A percentile compares a stretch with the other conserved stretches of the same genome.
Conservation (phyloP, 2,888 invertebrate species). For the Globia sparganii region DNA sequence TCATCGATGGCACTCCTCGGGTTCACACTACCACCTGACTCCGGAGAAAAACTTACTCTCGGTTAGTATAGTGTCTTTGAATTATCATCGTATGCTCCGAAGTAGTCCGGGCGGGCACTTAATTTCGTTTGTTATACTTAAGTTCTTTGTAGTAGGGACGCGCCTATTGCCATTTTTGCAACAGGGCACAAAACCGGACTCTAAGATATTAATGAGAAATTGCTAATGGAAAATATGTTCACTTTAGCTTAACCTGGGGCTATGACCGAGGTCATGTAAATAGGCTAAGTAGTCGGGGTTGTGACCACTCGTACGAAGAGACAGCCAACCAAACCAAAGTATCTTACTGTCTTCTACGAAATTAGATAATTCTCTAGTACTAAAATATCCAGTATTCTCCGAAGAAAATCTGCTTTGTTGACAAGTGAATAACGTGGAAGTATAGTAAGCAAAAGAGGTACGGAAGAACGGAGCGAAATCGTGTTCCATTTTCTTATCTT, state of each 20-base stretch:
- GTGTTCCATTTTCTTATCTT: slow-evolving; percentile 68
- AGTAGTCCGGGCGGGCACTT: background rate
- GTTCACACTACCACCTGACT: slow-evolving; percentile 99
- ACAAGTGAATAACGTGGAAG: slow-evolving; percentile 60
- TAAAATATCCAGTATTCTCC: slow-evolving; percentile 40
- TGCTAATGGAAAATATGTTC: background rate
- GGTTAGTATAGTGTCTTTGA: slow-evolving; percentile 91
- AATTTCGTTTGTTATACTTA: background rate
- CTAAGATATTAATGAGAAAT: background rate
- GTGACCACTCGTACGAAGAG: background rate
- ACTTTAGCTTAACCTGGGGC: background rate
- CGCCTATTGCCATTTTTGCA: background rate
- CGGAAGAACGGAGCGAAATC: slow-evolving; percentile 65
- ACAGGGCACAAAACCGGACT: background rate
- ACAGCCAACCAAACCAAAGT: slow-evolving; percentile 2
- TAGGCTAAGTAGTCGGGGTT: background rate
- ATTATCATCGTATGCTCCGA: background rate
- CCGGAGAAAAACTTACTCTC: slow-evolving; percentile 98
- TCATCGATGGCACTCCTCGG: slow-evolving; percentile 99
- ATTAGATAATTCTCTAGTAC: slow-evolving; percentile 33
- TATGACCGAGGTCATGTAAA: background rate
- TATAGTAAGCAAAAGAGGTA: slow-evolving; percentile 56
- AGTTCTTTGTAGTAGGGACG: background rate
- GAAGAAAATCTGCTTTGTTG: slow-evolving; percentile 59
- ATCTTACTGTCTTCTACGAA: background rate